These are phyloP conservation scores for Leucania comma DNA, from an alignment of 2,888 invertebrate species.

Conservation along the genomic window DNA sequence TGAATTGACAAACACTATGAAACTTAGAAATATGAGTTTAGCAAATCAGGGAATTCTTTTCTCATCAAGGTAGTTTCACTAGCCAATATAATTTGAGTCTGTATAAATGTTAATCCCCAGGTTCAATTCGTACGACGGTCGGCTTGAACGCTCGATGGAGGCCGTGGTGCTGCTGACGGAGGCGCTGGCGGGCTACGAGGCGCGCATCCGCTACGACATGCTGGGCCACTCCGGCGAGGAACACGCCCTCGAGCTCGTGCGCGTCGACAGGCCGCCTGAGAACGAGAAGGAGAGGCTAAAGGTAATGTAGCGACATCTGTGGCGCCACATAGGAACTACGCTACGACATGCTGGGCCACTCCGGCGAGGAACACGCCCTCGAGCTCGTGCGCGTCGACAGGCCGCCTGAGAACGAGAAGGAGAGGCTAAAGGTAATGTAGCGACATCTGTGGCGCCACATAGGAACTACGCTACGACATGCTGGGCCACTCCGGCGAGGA, in stretches of 20 bases:
- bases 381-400: conserved; percentile 92
- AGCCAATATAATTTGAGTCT: not conserved
- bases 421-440: conserved; percentile 93
- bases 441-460: conserved; percentile 79
- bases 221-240: conserved; percentile 98
- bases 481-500: conserved; percentile 98
- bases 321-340: conserved; percentile 73
- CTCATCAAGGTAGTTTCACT: too few species aligned
- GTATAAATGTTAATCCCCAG: conserved; percentile 77
- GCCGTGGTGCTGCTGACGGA: conserved; percentile 97
- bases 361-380: conserved; percentile 96
- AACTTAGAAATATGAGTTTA: too few species aligned
- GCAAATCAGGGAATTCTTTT: too few species aligned
- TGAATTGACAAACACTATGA: too few species aligned
- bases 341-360: conserved; percentile 98
- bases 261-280: conserved; percentile 93
- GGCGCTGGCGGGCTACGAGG: conserved; percentile 96
- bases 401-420: conserved; percentile 96
- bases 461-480: conserved; percentile 95
- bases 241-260: conserved; percentile 93
- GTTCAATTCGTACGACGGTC: conserved; percentile 98
- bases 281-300: conserved; percentile 97
- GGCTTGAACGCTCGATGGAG: conserved; percentile 97
- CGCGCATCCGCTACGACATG: conserved; percentile 97
- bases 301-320: conserved; percentile 89